Evolutionary conservation across 2,797 vertebrate species (phyloP), one percentile per base, ranked within the genome.

Genomic region (Sarcophilus harrisii): DNA sequence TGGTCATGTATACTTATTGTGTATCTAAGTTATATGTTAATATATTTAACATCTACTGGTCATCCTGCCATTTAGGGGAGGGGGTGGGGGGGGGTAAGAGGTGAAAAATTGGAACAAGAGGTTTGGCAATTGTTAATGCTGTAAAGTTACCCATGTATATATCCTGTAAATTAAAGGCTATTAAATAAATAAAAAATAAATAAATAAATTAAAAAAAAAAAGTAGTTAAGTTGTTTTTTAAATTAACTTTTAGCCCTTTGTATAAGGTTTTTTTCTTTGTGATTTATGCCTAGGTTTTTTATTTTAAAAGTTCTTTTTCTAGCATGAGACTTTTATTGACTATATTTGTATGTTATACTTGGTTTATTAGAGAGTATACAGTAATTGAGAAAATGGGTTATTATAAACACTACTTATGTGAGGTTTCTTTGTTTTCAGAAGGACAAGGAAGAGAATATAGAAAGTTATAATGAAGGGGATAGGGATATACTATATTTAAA

Each of bases 341-440:
- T 92, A 29, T 9, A 60, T 54, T 9, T 93, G 87, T 94, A 28
- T 89, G 10, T 96, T 93, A 30, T 29, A 29, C 32, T 54, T 55
- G 55, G 59, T 96, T 29, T 90, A 21, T 55, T 55, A 55, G 54
- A 55, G 81, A 58, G 38, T 9, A n/a, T 11, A 38, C 29, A 92
- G 1, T 93, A 58, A 54, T 58, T 95, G 30, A 95, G 57, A 58
- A 90, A 32, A 55, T 95, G 8, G n/a, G 57, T 93, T 52, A 66
- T 73, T 45, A 81, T 81, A 81, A 81, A 87, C 21, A 49, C 21
- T 87, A 24, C 54, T 92, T 60, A 57, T 90, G 57, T 57, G 0
- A 49, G 16, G 0, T 13, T 1, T 87, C 93, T 90, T 91, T 93
- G 38, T 73, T 66, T 27, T 73, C 45, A 87, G 24, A 87, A 87